phyloP scores from a whole-genome alignment of 2,113 vertebrate genomes.

The Choloepus hoffmanni region DNA sequence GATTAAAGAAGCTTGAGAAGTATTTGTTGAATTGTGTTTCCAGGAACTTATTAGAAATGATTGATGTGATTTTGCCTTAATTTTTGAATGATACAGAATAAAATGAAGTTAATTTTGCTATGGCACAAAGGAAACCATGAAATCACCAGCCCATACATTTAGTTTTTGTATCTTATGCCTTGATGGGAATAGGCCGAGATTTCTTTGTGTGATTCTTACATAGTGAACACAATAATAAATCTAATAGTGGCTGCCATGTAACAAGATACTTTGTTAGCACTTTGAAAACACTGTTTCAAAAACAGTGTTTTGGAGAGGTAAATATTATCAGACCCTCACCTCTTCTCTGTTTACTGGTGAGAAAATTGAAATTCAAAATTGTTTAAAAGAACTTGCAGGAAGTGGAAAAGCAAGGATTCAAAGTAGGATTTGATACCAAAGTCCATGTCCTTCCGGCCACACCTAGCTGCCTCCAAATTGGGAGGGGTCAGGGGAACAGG shows the following conservation, averaged over 20 bases:
- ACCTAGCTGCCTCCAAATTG: not conserved
- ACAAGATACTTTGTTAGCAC: not conserved
- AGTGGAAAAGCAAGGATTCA: not conserved
- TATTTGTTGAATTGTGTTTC: not conserved
- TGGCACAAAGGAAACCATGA: not conserved
- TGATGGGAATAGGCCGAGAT: not conserved
- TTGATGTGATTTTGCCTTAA: not conserved
- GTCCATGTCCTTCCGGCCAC: not conserved
- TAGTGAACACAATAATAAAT: not conserved
- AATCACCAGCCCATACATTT: not conserved
- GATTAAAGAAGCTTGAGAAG: not conserved
- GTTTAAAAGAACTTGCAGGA: not conserved
- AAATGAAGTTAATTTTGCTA: slow-evolving; percentile 16
- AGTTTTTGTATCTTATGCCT: not conserved
- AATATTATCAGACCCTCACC: not conserved
- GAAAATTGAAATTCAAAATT: slow-evolving; percentile 42
- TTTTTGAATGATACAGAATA: slow-evolving; percentile 15
- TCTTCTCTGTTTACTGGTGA: not conserved
- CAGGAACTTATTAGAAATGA: not conserved
- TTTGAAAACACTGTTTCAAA: not conserved
- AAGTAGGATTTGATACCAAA: not conserved
- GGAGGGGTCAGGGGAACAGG: not conserved
- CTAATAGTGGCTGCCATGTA: not conserved
- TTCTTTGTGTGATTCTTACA: not conserved
- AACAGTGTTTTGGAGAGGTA: not conserved